phyloP scores from a whole-genome alignment of 2,888 invertebrate species.

The Nephrotoma flavescens region DNA sequence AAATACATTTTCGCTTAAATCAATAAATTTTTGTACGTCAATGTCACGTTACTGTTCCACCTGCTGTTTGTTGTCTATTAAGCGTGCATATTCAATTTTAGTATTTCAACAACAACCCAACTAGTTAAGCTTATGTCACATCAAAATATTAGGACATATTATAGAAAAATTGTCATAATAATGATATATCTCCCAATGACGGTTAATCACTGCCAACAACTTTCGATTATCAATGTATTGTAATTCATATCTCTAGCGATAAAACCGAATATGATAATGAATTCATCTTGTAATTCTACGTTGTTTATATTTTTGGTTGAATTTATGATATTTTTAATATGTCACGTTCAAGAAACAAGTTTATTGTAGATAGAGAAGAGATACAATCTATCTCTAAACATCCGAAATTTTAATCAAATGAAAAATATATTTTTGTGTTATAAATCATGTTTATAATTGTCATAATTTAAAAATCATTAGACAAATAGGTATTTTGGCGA shows the following conservation, averaged over 20 bases:
- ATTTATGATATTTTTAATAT: neutral
- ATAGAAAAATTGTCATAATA: neutral
- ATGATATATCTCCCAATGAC: neutral
- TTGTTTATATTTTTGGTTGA: neutral
- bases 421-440: neutral
- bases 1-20: neutral
- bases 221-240: neutral
- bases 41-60: neutral
- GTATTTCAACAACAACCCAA: neutral
- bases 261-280: neutral
- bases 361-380: neutral
- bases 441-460: neutral
- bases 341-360: neutral
- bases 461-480: neutral
- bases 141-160: neutral
- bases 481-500: neutral
- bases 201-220: neutral
- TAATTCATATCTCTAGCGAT: neutral
- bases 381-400: neutral
- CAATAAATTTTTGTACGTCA: neutral
- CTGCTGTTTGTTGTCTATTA: neutral
- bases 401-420: neutral
- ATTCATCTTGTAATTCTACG: neutral
- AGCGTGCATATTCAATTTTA: neutral
- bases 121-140: neutral